Percentiles rank a stretch among this genome's conserved stretches.
phyloP scores from a whole-genome alignment of 2,797 vertebrate species.

The Zalophus californianus region DNA sequence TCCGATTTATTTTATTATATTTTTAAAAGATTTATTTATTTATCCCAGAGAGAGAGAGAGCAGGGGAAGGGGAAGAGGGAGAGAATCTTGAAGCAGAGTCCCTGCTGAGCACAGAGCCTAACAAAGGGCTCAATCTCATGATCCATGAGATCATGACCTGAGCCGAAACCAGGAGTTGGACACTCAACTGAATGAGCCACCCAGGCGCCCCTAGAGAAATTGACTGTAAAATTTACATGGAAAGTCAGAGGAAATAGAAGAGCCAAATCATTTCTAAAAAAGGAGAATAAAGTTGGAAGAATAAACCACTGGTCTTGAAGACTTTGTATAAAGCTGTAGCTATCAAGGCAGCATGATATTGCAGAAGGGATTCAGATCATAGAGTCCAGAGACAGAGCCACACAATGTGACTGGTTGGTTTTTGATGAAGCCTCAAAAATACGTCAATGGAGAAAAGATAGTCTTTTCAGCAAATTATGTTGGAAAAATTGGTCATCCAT shows the following conservation, averaged over 20 bases:
- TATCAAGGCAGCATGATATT: not conserved
- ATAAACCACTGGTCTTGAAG: not conserved
- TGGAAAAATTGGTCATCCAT: not conserved
- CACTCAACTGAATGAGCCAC: not conserved
- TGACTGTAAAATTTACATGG: not conserved
- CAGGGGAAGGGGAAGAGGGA: not conserved
- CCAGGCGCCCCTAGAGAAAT: not conserved
- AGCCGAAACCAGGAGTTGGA: not conserved
- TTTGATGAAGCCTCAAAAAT: not conserved
- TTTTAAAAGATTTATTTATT: not conserved
- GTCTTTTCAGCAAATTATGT: not conserved
- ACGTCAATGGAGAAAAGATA: not conserved
- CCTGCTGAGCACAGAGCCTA: not conserved
- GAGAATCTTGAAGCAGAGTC: not conserved
- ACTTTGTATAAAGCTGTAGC: not conserved
- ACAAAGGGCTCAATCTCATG: not conserved
- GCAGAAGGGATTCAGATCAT: not conserved
- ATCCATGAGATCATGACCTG: not conserved
- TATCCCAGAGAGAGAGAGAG: not conserved
- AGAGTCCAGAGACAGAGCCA: fast-evolving
- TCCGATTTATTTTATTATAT: not conserved
- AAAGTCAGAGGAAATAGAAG: not conserved
- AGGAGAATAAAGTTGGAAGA: not conserved
- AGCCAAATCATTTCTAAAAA: not conserved
- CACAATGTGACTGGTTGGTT: not conserved